phyloP scores from a whole-genome alignment of 1,140 invertebrate species.

The Psix sp. region DNA sequence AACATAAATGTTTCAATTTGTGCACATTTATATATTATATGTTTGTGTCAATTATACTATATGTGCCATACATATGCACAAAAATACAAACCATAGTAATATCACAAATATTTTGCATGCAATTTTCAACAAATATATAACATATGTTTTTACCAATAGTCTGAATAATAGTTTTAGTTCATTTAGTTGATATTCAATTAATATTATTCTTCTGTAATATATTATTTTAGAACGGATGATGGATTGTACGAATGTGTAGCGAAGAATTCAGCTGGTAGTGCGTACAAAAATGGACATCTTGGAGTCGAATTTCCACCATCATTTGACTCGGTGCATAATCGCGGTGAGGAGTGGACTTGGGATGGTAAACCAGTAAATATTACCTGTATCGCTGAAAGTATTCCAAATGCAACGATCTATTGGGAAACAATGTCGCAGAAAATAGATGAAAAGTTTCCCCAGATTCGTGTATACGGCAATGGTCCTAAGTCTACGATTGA shows the following conservation, averaged over 20 bases:
- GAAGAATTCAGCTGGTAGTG: slow-evolving; percentile 85
- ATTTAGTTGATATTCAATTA: too few species aligned
- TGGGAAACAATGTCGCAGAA: slow-evolving; percentile 81
- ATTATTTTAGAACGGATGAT: slow-evolving; percentile 83
- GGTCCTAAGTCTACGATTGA: slow-evolving; percentile 84
- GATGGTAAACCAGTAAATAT: slow-evolving; percentile 87
- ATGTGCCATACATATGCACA: too few species aligned
- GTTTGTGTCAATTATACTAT: too few species aligned
- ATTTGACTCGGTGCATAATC: slow-evolving; percentile 85
- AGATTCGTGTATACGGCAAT: slow-evolving; percentile 80
- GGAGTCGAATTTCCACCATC: slow-evolving; percentile 89
- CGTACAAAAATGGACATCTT: slow-evolving; percentile 87
- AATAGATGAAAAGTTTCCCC: slow-evolving; percentile 76
- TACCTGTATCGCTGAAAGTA: slow-evolving; percentile 91
- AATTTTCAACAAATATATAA: too few species aligned
- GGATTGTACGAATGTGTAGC: slow-evolving; percentile 93
- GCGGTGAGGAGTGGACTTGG: slow-evolving; percentile 87
- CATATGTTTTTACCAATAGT: too few species aligned
- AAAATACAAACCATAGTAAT: too few species aligned
- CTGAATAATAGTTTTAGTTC: too few species aligned
- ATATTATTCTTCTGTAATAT: background rate
- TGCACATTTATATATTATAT: too few species aligned
- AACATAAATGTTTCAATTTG: too few species aligned
- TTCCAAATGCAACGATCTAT: slow-evolving; percentile 93
- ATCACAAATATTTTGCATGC: too few species aligned